A percentile compares a stretch with the other conserved stretches of the same genome.
Conservation (phyloP, 2,113 vertebrate species). For the Chionomys nivalis region DNA sequence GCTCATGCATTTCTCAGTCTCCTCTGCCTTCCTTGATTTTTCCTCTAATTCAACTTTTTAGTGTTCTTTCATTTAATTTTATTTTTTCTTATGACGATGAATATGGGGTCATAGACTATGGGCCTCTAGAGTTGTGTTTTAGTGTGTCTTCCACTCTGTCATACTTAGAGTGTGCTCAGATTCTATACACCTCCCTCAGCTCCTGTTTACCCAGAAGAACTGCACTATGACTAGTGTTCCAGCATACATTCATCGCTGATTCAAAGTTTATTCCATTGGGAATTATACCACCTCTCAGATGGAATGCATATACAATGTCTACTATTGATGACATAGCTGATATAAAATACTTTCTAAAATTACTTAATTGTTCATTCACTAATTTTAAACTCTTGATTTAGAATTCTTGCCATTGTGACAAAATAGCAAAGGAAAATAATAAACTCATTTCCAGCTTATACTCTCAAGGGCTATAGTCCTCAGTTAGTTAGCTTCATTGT, state of each 20-base stretch:
- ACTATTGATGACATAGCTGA: not conserved
- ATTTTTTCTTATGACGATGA: not conserved
- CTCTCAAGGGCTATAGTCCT: not conserved
- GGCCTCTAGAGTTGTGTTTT: fast-evolving
- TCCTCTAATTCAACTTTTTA: not conserved
- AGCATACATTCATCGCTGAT: too few relatives aligned
- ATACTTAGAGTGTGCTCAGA: not conserved
- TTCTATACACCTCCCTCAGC: not conserved
- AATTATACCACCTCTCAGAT: not conserved
- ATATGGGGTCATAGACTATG: not conserved
- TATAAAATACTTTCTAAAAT: not conserved
- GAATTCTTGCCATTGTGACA: not conserved
- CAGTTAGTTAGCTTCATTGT: not conserved
- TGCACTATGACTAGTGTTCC: not conserved
- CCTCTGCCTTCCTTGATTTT: not conserved
- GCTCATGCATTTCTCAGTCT: not conserved
- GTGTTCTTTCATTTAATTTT: not conserved
- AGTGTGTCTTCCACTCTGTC: not conserved
- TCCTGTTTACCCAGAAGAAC: not conserved
- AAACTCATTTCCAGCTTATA: not conserved
- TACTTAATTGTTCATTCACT: not conserved
- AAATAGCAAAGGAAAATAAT: not conserved
- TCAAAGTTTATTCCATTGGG: not conserved
- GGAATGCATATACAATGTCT: not conserved
- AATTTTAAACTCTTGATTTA: not conserved